Evolutionary conservation across 2,888 invertebrate genomes (phyloP).

Genomic region (Scelioninae gen. 2): DNA sequence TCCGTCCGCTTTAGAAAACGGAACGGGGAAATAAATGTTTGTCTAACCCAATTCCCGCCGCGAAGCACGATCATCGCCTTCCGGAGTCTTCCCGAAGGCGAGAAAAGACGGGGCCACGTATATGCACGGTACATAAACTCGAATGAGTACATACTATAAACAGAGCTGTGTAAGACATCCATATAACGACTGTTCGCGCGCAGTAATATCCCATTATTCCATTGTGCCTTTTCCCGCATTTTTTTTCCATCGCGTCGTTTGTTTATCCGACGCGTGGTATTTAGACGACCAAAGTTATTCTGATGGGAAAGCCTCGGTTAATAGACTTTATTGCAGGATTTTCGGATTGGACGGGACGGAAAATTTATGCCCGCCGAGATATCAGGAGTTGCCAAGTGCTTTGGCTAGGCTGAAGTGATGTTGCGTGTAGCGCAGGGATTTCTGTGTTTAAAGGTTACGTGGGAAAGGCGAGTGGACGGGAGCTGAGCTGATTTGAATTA

Average conservation of each 20-base stretch:
- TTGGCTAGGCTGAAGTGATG: constrained; percentile 8
- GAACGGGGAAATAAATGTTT: constrained; percentile 48
- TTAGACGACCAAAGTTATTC: constrained; percentile 31
- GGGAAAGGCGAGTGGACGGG: constrained; percentile 1
- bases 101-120: constrained; percentile 49
- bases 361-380: constrained; percentile 22
- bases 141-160: constrained; percentile 45
- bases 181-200: constrained; percentile 50
- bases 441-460: constrained; percentile 19
- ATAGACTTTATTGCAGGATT: constrained; percentile 40
- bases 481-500: constrained; percentile 23
- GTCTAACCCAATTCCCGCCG: constrained; percentile 52
- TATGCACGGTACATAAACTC: constrained; percentile 24
- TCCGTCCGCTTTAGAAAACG: constrained; percentile 18
- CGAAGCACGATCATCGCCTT: constrained; percentile 27
- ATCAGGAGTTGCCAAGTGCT: constrained; percentile 20
- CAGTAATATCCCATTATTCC: constrained; percentile 49
- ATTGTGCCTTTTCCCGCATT: constrained; percentile 5
- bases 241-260: constrained; percentile 22
- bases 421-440: constrained; percentile 1
- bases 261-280: constrained; percentile 39
- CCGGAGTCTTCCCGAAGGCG: constrained; percentile 42
- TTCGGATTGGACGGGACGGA: constrained; percentile 15
- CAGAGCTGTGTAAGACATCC: constrained; percentile 49
- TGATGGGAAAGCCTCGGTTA: constrained; percentile 15